Conservation (phyloP, 1,140 invertebrate species). For the Paralvinella palmiformis region DNA sequence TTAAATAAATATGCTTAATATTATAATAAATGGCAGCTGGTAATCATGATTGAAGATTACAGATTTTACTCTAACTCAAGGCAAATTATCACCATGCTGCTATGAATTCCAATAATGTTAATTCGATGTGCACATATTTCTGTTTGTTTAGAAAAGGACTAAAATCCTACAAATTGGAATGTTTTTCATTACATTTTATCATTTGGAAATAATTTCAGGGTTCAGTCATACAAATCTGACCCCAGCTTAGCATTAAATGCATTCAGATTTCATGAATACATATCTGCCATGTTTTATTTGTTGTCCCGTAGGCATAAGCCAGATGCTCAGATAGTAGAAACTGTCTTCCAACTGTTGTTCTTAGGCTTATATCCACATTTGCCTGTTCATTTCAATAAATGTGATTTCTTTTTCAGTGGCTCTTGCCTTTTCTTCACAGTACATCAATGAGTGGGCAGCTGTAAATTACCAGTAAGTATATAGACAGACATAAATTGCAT, state of each 20-base stretch:
- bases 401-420: conserved; percentile 59
- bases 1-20: too few species aligned
- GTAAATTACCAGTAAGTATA: conserved; percentile 66
- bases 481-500: neutral
- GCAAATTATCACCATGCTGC: too few species aligned
- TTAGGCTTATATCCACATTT: neutral
- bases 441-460: conserved; percentile 78
- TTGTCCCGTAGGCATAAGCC: neutral
- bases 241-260: neutral
- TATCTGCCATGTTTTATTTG: too few species aligned
- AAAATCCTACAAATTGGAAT: too few species aligned
- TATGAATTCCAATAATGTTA: too few species aligned
- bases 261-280: neutral
- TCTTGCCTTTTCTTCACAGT: conserved; percentile 80
- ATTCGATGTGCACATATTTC: too few species aligned
- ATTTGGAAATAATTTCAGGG: too few species aligned
- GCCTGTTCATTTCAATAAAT: neutral
- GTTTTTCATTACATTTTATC: too few species aligned
- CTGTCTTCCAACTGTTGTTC: neutral
- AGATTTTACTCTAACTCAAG: too few species aligned
- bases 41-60: too few species aligned
- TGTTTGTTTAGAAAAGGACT: too few species aligned
- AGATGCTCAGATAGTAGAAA: neutral
- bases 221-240: neutral
- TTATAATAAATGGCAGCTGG: too few species aligned